phyloP scores from a whole-genome alignment of 2,113 vertebrate genomes.

The Benitochromis conjunctus region DNA sequence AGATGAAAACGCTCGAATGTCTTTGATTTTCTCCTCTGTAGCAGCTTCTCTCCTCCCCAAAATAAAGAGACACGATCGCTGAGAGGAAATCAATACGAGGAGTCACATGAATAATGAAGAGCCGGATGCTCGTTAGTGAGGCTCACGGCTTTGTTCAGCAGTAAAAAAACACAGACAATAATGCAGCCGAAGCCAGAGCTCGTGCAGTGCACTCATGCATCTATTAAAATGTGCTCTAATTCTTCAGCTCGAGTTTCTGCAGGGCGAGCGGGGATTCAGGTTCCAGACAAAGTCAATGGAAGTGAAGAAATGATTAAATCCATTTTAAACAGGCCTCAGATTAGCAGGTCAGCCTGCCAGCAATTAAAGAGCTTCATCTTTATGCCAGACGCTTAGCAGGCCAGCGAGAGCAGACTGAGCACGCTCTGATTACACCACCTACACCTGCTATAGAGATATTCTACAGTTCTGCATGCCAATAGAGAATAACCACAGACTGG shows the following conservation, averaged over 20 bases:
- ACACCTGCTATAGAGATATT: background rate
- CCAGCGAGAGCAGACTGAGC: background rate
- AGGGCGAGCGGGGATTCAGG: background rate
- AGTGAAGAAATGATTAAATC: background rate
- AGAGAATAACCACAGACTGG: accelerated
- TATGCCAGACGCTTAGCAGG: background rate
- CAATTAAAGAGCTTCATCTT: background rate
- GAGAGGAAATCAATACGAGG: background rate
- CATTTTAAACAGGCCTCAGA: background rate
- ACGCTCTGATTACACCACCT: background rate
- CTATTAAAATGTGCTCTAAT: background rate
- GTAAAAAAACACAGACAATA: background rate
- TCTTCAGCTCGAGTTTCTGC: background rate
- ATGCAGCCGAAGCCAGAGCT: background rate
- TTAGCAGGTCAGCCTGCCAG: background rate
- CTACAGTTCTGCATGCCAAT: background rate
- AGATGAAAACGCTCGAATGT: background rate
- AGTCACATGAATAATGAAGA: conserved; percentile 15
- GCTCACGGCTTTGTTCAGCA: background rate
- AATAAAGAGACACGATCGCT: background rate
- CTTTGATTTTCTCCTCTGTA: background rate
- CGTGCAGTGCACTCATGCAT: background rate
- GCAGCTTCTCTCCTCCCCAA: background rate
- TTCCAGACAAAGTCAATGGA: background rate
- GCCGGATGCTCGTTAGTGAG: background rate